These are phyloP conservation scores for Macquaria ambigua DNA, from an alignment of 2,113 vertebrate genomes.

Conservation along the genomic window DNA sequence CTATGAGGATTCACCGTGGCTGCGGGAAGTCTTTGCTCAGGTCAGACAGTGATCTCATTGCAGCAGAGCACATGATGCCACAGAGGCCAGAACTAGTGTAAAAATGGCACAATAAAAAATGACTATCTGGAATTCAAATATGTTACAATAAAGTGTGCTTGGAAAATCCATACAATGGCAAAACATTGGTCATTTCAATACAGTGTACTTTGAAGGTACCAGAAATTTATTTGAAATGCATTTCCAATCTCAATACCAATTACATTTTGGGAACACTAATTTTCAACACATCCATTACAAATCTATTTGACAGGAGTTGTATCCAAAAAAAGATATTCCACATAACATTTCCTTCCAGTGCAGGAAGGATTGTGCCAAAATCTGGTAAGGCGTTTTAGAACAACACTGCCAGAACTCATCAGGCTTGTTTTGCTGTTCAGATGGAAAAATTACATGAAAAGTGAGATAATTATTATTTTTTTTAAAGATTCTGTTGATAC, in stretches of 20 bases:
- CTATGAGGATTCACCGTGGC: slow-evolving; percentile 93
- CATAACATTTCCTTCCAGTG: neutral
- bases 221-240: neutral
- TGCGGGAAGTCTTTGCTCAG: slow-evolving; percentile 89
- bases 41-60: slow-evolving; percentile 77
- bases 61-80: neutral
- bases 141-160: neutral
- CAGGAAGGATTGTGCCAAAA: slow-evolving; percentile 69
- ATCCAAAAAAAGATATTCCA: neutral
- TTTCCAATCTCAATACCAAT: neutral
- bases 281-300: neutral
- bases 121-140: neutral
- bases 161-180: neutral
- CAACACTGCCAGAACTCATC: neutral
- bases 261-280: neutral
- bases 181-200: neutral
- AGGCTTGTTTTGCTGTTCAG: slow-evolving; percentile 15
- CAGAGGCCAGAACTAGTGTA: neutral
- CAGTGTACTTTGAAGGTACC: neutral
- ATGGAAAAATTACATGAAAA: neutral
- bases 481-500: neutral
- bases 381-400: neutral
- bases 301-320: neutral
- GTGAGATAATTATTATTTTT: neutral
- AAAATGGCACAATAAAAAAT: neutral